Evolutionary conservation across 2,113 vertebrate genomes (phyloP).

Genomic region (Ceyx melanurus): DNA sequence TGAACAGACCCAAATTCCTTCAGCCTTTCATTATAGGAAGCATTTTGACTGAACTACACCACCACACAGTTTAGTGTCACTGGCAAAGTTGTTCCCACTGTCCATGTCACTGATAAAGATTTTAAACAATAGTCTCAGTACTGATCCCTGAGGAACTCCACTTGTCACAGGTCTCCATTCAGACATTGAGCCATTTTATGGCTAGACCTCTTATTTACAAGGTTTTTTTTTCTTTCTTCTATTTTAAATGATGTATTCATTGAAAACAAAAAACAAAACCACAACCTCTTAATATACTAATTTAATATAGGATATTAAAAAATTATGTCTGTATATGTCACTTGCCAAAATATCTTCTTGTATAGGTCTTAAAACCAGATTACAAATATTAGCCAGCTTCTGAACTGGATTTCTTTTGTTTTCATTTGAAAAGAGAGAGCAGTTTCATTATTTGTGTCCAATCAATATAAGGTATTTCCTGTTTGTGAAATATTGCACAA

Average conservation of each 20-base stretch:
- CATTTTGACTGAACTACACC: too few species aligned
- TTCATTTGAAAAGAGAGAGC: rapidly evolving
- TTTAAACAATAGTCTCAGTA: too few species aligned
- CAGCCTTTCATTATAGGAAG: too few species aligned
- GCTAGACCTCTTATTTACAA: background rate
- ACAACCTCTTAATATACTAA: background rate
- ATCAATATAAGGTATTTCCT: background rate
- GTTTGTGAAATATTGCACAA: background rate
- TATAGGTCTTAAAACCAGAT: background rate
- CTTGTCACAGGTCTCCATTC: too few species aligned
- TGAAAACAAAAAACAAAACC: background rate
- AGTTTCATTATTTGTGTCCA: background rate
- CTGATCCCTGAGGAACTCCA: too few species aligned
- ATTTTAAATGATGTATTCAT: background rate
- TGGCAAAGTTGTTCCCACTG: too few species aligned
- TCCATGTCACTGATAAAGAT: too few species aligned
- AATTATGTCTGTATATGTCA: background rate
- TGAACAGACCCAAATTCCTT: too few species aligned
- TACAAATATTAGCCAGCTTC: background rate
- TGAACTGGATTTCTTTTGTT: background rate
- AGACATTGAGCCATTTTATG: background rate
- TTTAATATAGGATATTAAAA: background rate
- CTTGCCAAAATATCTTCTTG: background rate
- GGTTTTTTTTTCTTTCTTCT: background rate
- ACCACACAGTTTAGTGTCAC: too few species aligned